Base-by-base conservation (phyloP, 30 jellyfish, hydroid and myxozoan species). In the Cassiopea xamachana region DNA sequence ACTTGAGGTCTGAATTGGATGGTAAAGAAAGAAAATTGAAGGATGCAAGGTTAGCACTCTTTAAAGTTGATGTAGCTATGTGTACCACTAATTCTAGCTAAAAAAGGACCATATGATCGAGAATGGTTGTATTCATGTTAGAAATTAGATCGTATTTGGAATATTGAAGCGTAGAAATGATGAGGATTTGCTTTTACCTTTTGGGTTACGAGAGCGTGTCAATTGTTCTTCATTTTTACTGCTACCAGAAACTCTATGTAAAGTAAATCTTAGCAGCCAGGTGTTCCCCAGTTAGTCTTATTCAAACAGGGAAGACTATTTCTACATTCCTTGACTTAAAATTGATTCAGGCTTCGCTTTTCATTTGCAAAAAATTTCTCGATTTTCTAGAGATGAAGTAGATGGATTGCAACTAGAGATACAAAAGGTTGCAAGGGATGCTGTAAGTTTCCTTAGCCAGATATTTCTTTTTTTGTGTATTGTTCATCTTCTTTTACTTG, bases 1-100 rank as follows among this genome's bases (percentile, higher is more conserved):
- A 78, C 81, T 46, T 88, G 87, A 69, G 82, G 60, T 48, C 68
- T 69, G 95, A 88, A 44, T 85, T 88, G 79, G 95, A 88, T 17
- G 88, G 74, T 44, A 88, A 88, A 69, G 95, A 79, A 49, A 79
- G 80, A 46, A 75, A 79, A 75, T 67, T 88, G 87, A 70, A 79
- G 44, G 87, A 88, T 46, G 86, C 95, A 46, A 78, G 90, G 95
- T 88, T 50, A 62, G 46, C 43, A 7, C 6, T n/a, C 2, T 81
- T 64, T 5, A 64, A 7, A 55, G 64, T 55, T 55, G 64, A 55
- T 10, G 12, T 75, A 19, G 18, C 7, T 46, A n/a, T 46, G 7
- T 51, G 78, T 6, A 69, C 1, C 48, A 6, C 9, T 43, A 14
- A 69, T 27, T 27, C 39, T 27, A 27, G 39, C 39, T 27, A 27